Percentiles rank a stretch among this genome's conserved stretches.
Evolutionary conservation across 2,113 vertebrate genomes (phyloP).

Genomic region (Brienomyrus brachyistius): DNA sequence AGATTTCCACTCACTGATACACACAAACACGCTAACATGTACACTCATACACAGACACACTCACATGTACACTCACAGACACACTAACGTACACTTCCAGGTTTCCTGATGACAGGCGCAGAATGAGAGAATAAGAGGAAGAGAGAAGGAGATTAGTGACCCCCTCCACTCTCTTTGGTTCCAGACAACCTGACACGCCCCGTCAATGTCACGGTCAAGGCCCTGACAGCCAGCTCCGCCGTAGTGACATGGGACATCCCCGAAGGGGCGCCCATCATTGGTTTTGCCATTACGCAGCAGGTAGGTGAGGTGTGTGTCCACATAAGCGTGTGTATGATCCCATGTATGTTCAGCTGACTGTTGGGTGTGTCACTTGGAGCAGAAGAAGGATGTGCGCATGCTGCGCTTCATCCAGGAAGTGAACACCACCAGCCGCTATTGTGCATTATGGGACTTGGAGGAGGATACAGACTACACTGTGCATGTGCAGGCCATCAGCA

Average conservation of each 20-base stretch:
- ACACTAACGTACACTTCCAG: background rate
- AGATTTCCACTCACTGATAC: background rate
- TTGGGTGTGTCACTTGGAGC: conserved; percentile 26
- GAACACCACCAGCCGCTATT: conserved; percentile 92
- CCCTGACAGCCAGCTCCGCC: conserved; percentile 83
- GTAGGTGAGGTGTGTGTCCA: conserved; percentile 45
- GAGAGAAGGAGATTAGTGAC: background rate
- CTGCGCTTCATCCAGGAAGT: conserved; percentile 97
- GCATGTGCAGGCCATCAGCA: conserved; percentile 88
- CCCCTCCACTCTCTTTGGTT: conserved; percentile 15
- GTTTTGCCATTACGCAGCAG: conserved; percentile 95
- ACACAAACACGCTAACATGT: too few species aligned
- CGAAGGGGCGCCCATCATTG: conserved; percentile 88
- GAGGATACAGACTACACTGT: conserved; percentile 95
- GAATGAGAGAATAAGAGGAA: background rate
- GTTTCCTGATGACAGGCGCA: background rate
- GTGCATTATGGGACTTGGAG: conserved; percentile 93
- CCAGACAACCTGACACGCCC: conserved; percentile 88
- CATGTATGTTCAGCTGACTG: background rate
- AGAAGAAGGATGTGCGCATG: conserved; percentile 95
- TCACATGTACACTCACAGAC: background rate
- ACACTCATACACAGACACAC: background rate
- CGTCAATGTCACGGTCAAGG: conserved; percentile 86
- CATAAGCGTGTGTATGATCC: background rate
- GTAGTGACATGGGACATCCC: conserved; percentile 93